Percentiles rank a stretch among this genome's conserved stretches.
These are phyloP conservation scores for Mellivora capensis DNA, from an alignment of 2,113 vertebrate genomes.

Conservation along the genomic window DNA sequence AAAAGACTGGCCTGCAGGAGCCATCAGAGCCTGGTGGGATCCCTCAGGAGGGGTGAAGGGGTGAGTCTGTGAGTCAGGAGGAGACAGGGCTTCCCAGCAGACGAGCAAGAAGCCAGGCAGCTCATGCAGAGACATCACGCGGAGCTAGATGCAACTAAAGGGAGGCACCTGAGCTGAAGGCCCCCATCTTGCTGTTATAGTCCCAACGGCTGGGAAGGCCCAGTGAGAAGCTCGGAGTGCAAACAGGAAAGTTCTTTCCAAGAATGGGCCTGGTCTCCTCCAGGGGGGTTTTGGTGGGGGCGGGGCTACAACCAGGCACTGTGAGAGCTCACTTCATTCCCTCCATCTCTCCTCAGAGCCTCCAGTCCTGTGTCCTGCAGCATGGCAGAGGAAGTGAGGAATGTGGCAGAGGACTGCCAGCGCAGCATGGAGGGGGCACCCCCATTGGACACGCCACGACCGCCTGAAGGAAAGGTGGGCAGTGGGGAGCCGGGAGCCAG, in stretches of 20 bases:
- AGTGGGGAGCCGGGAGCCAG: background rate
- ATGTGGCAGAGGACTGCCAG: background rate
- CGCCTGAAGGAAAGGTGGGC: background rate
- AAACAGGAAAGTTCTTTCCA: slow-evolving; percentile 11
- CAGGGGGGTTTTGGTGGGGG: fast-evolving
- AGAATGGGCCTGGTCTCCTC: background rate
- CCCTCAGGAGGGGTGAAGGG: background rate
- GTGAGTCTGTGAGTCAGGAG: background rate
- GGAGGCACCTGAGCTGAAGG: background rate
- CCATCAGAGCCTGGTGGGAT: no score
- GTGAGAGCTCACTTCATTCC: background rate
- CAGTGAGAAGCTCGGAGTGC: background rate
- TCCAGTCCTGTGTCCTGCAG: background rate
- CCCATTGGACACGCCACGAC: background rate
- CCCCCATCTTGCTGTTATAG: background rate
- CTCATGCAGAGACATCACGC: background rate
- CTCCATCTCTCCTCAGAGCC: slow-evolving; percentile 45
- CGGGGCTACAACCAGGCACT: background rate
- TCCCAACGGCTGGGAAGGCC: background rate
- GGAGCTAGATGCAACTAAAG: background rate
- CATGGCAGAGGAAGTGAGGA: background rate
- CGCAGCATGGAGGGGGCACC: background rate
- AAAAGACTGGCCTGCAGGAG: background rate
- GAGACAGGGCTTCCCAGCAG: background rate
- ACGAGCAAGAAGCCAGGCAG: no score